Conservation (phyloP, 2,797 vertebrate species). For the Macrochelys suwanniensis region DNA sequence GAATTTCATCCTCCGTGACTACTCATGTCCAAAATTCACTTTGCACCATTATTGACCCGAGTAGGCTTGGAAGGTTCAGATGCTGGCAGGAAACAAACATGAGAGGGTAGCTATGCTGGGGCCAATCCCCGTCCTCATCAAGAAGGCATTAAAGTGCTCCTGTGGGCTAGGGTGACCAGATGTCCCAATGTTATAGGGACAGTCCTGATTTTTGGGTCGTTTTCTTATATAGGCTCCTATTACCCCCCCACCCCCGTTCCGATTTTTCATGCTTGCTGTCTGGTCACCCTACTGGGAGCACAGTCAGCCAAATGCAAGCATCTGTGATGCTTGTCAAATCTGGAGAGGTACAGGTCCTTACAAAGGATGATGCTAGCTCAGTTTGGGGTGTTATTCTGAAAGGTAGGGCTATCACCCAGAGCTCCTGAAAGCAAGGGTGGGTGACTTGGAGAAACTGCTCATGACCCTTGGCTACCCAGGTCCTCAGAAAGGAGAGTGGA, state of each 20-base stretch:
- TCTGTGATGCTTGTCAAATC: neutral
- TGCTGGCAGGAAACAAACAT: neutral
- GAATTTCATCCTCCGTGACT: neutral
- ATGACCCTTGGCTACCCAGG: neutral
- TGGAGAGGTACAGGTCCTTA: neutral
- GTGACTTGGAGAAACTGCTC: neutral
- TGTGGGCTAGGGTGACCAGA: too few relatives aligned
- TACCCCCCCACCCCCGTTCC: too few relatives aligned
- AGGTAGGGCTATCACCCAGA: neutral
- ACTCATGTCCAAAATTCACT: neutral
- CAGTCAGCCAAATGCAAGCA: neutral
- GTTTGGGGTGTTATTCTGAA: neutral
- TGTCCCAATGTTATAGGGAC: too few relatives aligned
- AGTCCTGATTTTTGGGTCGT: too few relatives aligned
- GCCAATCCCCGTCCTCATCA: too few relatives aligned
- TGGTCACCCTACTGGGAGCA: too few relatives aligned
- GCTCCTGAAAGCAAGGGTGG: neutral
- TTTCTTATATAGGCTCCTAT: too few relatives aligned
- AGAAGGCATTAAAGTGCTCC: neutral
- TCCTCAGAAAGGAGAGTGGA: neutral
- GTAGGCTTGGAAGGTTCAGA: rapidly evolving
- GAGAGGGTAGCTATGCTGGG: too few relatives aligned
- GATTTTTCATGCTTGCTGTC: too few relatives aligned
- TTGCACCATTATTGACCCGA: rapidly evolving
- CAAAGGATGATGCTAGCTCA: neutral